Conservation (phyloP, 2,888 invertebrate genomes). For the Pycnomerus fuliginosus region DNA sequence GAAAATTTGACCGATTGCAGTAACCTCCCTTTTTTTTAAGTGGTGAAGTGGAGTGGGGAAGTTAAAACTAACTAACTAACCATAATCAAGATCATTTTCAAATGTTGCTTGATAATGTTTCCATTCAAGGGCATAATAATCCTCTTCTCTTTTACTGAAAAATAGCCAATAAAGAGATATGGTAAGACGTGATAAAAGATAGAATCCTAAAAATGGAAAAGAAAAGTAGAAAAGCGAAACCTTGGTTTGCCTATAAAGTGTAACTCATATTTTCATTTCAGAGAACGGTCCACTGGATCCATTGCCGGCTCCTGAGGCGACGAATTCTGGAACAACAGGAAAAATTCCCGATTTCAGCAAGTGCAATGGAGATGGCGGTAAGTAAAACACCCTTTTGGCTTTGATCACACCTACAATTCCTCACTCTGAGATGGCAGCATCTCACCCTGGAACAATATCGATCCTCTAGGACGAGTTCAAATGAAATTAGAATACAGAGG, state of each 20-base stretch:
- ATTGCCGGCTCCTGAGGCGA: constrained; percentile 42
- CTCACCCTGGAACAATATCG: constrained; percentile 18
- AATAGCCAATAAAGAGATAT: too few relatives aligned
- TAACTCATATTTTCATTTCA: constrained; percentile 28
- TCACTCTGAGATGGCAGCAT: constrained; percentile 11
- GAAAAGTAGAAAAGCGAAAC: neutral
- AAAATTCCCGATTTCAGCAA: constrained; percentile 44
- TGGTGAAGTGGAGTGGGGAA: too few relatives aligned
- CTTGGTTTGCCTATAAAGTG: neutral
- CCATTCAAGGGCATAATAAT: too few relatives aligned
- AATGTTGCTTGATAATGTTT: too few relatives aligned
- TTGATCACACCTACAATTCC: neutral
- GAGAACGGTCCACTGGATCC: constrained; percentile 31
- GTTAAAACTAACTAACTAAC: too few relatives aligned
- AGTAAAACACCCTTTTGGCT: constrained; percentile 32
- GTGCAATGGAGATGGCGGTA: constrained; percentile 51
- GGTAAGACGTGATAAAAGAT: too few relatives aligned
- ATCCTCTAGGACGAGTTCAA: constrained; percentile 33
- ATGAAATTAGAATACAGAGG: constrained; percentile 14
- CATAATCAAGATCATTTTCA: too few relatives aligned
- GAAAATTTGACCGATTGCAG: too few relatives aligned
- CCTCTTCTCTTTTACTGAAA: too few relatives aligned
- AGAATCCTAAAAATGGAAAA: too few relatives aligned
- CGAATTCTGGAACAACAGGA: constrained; percentile 46
- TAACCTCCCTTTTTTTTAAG: too few relatives aligned